These are phyloP conservation scores for Tetropium fuscum DNA, from an alignment of 2,888 invertebrate genomes.

Conservation along the genomic window DNA sequence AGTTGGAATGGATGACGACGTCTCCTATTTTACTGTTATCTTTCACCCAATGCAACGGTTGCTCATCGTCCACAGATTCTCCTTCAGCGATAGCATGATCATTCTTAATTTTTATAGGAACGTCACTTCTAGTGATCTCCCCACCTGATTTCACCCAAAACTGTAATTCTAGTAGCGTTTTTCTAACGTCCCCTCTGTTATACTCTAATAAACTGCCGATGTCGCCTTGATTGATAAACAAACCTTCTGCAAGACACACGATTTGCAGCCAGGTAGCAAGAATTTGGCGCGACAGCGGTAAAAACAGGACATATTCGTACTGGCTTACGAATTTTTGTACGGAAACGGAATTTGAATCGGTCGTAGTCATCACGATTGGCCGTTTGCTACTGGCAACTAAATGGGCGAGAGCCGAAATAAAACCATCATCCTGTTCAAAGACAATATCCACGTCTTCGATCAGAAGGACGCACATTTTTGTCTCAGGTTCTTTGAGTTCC, in stretches of 20 bases:
- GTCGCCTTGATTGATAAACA: conserved; percentile 68
- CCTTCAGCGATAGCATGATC: conserved; percentile 23
- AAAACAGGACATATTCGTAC: conserved; percentile 67
- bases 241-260: conserved; percentile 75
- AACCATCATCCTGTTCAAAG: conserved; percentile 92
- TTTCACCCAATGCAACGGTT: conserved; percentile 13
- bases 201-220: conserved; percentile 70
- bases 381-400: conserved; percentile 85
- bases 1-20: conserved; percentile 43
- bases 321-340: conserved; percentile 72
- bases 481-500: conserved; percentile 49
- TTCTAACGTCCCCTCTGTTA: conserved; percentile 78
- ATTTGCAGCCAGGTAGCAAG: conserved; percentile 76
- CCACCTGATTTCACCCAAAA: conserved; percentile 72
- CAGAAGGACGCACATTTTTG: conserved; percentile 82
- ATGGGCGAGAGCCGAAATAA: conserved; percentile 82
- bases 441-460: conserved; percentile 93
- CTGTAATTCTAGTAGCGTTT: conserved; percentile 79
- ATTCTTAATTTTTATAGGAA: conserved; percentile 30
- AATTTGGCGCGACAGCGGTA: conserved; percentile 66
- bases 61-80: conserved; percentile 40
- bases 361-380: conserved; percentile 87
- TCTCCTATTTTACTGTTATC: conserved; percentile 20
- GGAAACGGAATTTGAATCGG: conserved; percentile 72
- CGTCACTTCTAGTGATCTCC: conserved; percentile 31